Evolutionary conservation across 2,888 invertebrate species (phyloP).

Genomic region (Mythimna pallens): DNA sequence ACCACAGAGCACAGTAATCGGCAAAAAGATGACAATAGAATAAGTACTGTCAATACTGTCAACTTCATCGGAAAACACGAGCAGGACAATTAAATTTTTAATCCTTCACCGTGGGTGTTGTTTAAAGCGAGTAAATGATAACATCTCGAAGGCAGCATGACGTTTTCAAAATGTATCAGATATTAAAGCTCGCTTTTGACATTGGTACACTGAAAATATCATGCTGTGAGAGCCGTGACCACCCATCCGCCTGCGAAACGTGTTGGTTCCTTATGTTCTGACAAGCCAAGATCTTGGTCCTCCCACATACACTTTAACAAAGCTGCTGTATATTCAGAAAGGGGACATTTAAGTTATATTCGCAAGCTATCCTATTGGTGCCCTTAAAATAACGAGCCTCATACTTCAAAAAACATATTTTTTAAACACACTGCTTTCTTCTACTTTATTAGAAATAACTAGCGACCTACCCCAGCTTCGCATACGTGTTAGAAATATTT

Average conservation of each 20-base stretch:
- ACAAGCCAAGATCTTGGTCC: conserved; percentile 41
- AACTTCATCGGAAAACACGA: conserved; percentile 3
- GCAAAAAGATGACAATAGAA: neutral
- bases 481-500: no score
- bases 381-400: no score
- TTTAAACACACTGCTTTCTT: no score
- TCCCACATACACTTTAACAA: conserved; percentile 43
- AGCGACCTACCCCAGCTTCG: no score
- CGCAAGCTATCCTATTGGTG: neutral
- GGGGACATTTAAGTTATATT: conserved; percentile 11
- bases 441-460: no score
- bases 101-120: conserved; percentile 41
- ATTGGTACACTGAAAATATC: conserved; percentile 48
- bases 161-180: conserved; percentile 58
- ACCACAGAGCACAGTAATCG: neutral
- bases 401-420: no score
- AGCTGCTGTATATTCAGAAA: conserved; percentile 18
- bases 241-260: conserved; percentile 52
- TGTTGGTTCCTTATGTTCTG: conserved; percentile 44
- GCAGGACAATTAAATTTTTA: conserved; percentile 47
- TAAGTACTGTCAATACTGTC: conserved; percentile 17
- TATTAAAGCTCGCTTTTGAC: conserved; percentile 46
- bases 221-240: conserved; percentile 42
- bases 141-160: conserved; percentile 52
- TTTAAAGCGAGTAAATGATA: conserved; percentile 38